Evolutionary conservation across 1,140 invertebrate species (phyloP), one percentile per base, ranked within the genome.

Genomic region (Oscheius sp.): DNA sequence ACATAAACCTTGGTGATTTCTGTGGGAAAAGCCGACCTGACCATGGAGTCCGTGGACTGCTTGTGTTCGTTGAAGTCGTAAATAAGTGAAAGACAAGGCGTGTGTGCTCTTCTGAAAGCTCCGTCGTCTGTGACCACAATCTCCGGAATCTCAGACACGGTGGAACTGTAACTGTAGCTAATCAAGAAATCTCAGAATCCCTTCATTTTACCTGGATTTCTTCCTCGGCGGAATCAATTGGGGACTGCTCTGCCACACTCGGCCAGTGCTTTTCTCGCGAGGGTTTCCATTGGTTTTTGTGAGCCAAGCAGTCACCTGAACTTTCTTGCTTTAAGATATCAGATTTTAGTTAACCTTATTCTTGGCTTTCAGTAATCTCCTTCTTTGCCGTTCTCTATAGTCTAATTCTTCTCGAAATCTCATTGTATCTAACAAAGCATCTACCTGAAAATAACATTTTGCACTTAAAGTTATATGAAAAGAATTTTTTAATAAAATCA

Each of bases 401-500:
- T 73, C 70, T 35, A 73, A 62, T 42, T 73, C 70, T 66, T 73
- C 70, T 20, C 70, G 38, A 58, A 73, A 65, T 42, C 70, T 23
- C 70, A 73, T 73, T 4, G 70, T 63, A 46, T 73, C 70, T 10
- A 73, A 38, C 23, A 73, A 61, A 28, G 70, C 61, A 36, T 73
- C 70, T 63, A 73, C 66, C 70, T 73, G 35, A 31, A 71, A 62
- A 26, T 31, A 34, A 46, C n/a, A n/a, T n/a, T n/a, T n/a, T n/a
- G n/a, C n/a, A n/a, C n/a, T n/a, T n/a, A n/a, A n/a, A n/a, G n/a
- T n/a, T n/a, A n/a, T n/a, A n/a, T n/a, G n/a, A n/a, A n/a, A n/a
- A n/a, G n/a, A n/a, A n/a, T n/a, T n/a, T n/a, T n/a, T n/a, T n/a
- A n/a, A n/a, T n/a, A n/a, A n/a, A n/a, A n/a, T n/a, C n/a, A n/a